phyloP scores from a whole-genome alignment of 2,797 vertebrate species.

The Cossypha heuglini region DNA sequence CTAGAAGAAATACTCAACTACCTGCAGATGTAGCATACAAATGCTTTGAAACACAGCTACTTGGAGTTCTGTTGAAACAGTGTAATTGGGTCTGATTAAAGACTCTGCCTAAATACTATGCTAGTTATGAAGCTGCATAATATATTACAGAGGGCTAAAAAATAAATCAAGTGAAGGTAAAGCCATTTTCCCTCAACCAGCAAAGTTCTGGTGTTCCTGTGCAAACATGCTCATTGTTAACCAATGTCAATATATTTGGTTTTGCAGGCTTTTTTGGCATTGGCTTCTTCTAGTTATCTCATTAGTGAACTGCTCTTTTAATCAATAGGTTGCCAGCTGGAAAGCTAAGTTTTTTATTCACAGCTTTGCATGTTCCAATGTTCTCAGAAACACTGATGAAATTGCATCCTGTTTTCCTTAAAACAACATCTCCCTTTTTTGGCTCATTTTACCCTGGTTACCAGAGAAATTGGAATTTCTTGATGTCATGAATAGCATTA shows the following conservation, averaged over 20 bases:
- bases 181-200: not conserved
- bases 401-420: constrained; percentile 1
- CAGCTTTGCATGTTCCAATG: constrained; percentile 44
- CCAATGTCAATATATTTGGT: constrained; percentile 57
- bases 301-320: constrained; percentile 68
- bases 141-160: constrained; percentile 22
- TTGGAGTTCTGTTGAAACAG: not conserved
- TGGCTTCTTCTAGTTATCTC: constrained; percentile 61
- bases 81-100: constrained; percentile 28
- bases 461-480: not conserved
- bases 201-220: not conserved
- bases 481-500: not conserved
- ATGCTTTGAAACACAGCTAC: not conserved
- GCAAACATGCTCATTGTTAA: constrained; percentile 23
- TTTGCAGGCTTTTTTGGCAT: constrained; percentile 44
- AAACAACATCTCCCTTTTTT: not conserved
- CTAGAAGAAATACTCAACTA: not conserved
- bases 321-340: constrained; percentile 63
- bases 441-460: not conserved
- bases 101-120: not conserved
- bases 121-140: constrained; percentile 34
- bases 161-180: constrained; percentile 31
- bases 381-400: constrained; percentile 65
- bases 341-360: constrained; percentile 52
- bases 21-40: not conserved